Conservation (phyloP, 2,888 invertebrate species). For the Prostheceraeus crozeri region DNA sequence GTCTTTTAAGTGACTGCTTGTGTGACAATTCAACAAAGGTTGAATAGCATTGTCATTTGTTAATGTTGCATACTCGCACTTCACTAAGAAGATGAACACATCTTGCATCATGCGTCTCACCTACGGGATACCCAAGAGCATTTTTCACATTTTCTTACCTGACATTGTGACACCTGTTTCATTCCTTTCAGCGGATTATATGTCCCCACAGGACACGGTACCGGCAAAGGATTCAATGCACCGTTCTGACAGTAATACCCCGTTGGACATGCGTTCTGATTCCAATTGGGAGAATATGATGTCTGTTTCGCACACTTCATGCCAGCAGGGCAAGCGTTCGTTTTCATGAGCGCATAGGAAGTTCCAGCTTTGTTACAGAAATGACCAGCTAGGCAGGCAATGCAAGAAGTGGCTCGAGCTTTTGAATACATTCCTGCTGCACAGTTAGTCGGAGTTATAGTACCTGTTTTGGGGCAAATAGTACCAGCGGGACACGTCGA, state of each 20-base stretch:
- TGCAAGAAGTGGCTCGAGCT: slow-evolving; percentile 42
- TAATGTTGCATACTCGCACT: too few species aligned
- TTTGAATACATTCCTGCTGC: slow-evolving; percentile 51
- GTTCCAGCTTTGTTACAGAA: slow-evolving; percentile 49
- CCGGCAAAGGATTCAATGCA: slow-evolving; percentile 50
- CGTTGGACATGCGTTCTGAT: slow-evolving; percentile 43
- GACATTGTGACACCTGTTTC: too few species aligned
- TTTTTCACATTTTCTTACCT: too few species aligned
- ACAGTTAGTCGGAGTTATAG: slow-evolving; percentile 47
- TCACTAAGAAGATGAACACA: too few species aligned
- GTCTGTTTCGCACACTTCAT: neutral
- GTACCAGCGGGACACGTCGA: slow-evolving; percentile 48
- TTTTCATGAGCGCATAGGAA: slow-evolving; percentile 45
- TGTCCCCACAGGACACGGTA: slow-evolving; percentile 52
- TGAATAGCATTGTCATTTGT: too few species aligned
- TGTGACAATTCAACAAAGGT: too few species aligned
- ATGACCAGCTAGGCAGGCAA: slow-evolving; percentile 43
- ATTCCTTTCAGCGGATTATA: slow-evolving; percentile 47
- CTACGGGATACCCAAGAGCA: too few species aligned
- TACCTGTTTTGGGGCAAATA: slow-evolving; percentile 49
- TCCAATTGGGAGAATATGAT: slow-evolving; percentile 47
- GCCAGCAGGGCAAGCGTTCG: slow-evolving; percentile 10
- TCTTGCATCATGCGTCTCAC: too few species aligned
- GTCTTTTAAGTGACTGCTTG: too few species aligned
- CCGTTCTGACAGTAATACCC: slow-evolving; percentile 50